Evolutionary conservation across 2,113 vertebrate species (phyloP).

Genomic region (Charina bottae): DNA sequence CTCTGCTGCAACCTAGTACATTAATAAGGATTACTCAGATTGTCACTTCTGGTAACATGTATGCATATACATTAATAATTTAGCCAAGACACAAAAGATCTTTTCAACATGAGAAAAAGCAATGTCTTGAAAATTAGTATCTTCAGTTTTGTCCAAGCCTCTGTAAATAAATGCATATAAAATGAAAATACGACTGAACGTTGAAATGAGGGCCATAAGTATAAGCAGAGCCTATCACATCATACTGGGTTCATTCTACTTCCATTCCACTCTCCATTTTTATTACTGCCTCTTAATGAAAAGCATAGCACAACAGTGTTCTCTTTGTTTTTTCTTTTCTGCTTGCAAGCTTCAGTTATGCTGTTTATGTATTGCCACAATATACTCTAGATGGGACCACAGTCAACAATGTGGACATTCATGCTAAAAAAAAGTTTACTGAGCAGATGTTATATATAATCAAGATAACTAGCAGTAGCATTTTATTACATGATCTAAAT

Average conservation of each 20-base stretch:
- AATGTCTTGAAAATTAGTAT: constrained; percentile 54
- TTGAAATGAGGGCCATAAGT: constrained; percentile 21
- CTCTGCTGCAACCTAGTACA: constrained; percentile 48
- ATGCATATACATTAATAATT: constrained; percentile 51
- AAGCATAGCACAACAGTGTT: neutral
- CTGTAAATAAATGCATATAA: constrained; percentile 48
- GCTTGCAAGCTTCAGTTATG: neutral
- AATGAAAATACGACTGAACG: neutral
- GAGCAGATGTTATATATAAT: neutral
- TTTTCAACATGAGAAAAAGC: constrained; percentile 37
- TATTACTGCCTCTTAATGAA: neutral
- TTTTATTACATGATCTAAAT: neutral
- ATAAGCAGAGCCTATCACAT: constrained; percentile 32
- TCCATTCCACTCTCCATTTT: neutral
- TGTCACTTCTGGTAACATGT: constrained; percentile 59
- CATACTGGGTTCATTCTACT: neutral
- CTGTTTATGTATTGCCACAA: neutral
- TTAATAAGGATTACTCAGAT: constrained; percentile 52
- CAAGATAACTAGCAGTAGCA: neutral
- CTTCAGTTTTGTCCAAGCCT: constrained; percentile 34
- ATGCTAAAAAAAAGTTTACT: neutral
- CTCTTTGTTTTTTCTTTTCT: neutral
- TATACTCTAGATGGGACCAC: neutral
- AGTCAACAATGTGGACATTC: neutral
- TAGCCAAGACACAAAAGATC: constrained; percentile 44